Evolutionary conservation across 1,140 invertebrate species (phyloP), one percentile per base, ranked within the genome.

Genomic region (Atta colombica): DNA sequence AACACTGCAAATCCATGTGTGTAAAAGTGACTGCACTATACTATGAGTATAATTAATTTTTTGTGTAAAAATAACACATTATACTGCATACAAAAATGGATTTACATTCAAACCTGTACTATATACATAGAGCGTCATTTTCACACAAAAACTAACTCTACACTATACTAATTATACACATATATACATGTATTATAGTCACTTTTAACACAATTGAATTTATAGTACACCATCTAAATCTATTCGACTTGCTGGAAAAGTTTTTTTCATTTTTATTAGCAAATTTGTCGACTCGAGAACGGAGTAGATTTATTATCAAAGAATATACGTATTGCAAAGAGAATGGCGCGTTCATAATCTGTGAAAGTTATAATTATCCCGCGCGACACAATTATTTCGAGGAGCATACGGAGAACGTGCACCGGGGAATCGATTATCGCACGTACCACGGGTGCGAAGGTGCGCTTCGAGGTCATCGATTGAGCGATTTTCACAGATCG

Each of bases 401-500:
- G 75, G 69, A 63, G 21, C 75, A 74, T 18, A 49, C 49, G 61
- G 25, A 51, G n/a, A 39, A n/a, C 65, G 66, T 16, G 18, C 25
- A 49, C 21, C 21, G 66, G 39, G 53, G 25, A 82, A 82, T 82
- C 80, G 80, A 84, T 84, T 84, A 84, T 63, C 80, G 80, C 39
- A 84, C 71, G 45, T 35, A 49, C 31, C 12, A 71, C 14, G n/a
- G 55, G 63, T 45, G 45, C 88, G 89, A 77, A 89, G 89, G 88
- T 87, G 77, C 89, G 78, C 88, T 71, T 53, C 60, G 39, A 49
- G 49, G 45, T 61, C 88, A 84, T 89, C 58, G 80, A 86, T 90
- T 77, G 60, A 66, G 35, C 66, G 68, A 86, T 77, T 81, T 81
- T 68, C 60, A 60, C 71, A 66, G 71, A 84, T 82, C 77, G 49